A percentile compares a stretch with the other conserved stretches of the same genome.
These are phyloP conservation scores for Calliopsis andreniformis DNA, from an alignment of 1,140 invertebrate species.

Conservation along the genomic window DNA sequence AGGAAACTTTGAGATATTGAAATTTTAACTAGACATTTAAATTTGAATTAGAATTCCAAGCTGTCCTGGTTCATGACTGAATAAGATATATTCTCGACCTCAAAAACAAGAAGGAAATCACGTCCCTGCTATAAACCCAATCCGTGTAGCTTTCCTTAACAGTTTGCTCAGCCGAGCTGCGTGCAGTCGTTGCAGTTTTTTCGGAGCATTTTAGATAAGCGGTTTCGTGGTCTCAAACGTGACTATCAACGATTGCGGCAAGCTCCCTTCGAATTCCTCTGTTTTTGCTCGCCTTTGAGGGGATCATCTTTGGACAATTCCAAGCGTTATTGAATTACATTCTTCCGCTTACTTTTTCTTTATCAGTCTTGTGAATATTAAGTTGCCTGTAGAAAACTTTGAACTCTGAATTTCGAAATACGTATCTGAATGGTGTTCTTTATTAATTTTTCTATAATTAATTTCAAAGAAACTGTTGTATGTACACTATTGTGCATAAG, in stretches of 20 bases:
- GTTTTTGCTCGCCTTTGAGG: conserved; percentile 15
- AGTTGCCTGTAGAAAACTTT: too few species aligned
- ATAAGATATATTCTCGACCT: too few species aligned
- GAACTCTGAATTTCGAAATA: too few species aligned
- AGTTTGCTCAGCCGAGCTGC: neutral
- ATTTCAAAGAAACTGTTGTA: too few species aligned
- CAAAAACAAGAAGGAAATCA: neutral
- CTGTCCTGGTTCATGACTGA: too few species aligned
- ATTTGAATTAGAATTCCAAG: too few species aligned
- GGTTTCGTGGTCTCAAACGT: conserved; percentile 34
- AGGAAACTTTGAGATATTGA: too few species aligned
- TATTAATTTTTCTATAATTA: too few species aligned
- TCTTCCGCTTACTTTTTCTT: neutral
- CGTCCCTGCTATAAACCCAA: conserved; percentile 16
- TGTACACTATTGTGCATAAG: too few species aligned
- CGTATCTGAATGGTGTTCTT: too few species aligned
- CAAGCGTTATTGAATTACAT: conserved; percentile 34
- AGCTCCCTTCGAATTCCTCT: conserved; percentile 32
- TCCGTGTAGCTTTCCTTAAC: conserved; percentile 2
- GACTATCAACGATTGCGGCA: conserved; percentile 20
- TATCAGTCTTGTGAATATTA: too few species aligned
- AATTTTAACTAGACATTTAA: too few species aligned
- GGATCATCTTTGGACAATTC: conserved; percentile 16
- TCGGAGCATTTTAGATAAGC: conserved; percentile 30
- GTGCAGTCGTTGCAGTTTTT: conserved; percentile 31